Conservation (phyloP, 1,140 invertebrate genomes). For the Stegodyphus dumicola region DNA sequence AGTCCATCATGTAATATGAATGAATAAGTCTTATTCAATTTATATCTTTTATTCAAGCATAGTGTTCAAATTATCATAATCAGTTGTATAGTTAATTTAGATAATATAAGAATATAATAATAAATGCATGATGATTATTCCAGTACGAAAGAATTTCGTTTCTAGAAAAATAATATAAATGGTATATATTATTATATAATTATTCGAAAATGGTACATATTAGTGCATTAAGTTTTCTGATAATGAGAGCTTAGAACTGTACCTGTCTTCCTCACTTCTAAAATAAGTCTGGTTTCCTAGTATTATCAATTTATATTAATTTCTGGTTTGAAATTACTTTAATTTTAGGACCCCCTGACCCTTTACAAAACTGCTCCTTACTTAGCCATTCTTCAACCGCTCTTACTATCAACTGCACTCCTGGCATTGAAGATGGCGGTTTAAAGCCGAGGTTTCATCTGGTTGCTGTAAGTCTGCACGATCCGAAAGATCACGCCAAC, state of each 20-base stretch:
- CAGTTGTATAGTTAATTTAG: too few species aligned
- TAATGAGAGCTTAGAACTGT: background rate
- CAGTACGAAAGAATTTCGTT: too few species aligned
- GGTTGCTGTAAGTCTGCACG: slow-evolving; percentile 76
- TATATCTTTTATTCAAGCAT: too few species aligned
- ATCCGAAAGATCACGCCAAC: slow-evolving; percentile 28
- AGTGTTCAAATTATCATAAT: too few species aligned
- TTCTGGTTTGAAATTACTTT: background rate
- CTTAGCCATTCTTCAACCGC: slow-evolving; percentile 27
- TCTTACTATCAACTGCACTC: slow-evolving; percentile 65
- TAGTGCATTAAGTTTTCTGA: background rate
- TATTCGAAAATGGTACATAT: background rate
- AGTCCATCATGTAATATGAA: too few species aligned
- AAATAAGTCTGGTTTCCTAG: too few species aligned
- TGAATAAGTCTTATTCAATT: too few species aligned
- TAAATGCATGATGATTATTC: too few species aligned
- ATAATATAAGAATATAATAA: too few species aligned
- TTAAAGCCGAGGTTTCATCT: slow-evolving; percentile 83
- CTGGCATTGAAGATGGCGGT: slow-evolving; percentile 80
- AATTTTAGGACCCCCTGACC: slow-evolving; percentile 55
- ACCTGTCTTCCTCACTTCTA: background rate
- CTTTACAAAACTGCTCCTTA: slow-evolving; percentile 48
- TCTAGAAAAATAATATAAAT: too few species aligned
- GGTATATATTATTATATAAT: too few species aligned
- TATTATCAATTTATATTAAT: background rate